These are phyloP conservation scores for Trichonephila clavata DNA, from an alignment of 1,140 invertebrate species.

Conservation along the genomic window DNA sequence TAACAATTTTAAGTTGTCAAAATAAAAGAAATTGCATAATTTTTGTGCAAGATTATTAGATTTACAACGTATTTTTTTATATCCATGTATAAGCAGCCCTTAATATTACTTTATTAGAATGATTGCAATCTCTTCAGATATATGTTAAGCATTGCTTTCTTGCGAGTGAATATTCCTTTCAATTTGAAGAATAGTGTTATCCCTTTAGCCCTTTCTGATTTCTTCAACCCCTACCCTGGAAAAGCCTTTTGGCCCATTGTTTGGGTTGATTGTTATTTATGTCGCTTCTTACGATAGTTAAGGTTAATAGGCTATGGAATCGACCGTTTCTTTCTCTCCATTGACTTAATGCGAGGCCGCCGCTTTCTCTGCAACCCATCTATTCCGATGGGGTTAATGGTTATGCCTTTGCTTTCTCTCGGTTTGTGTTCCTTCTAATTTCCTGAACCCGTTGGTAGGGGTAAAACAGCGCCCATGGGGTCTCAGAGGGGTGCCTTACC, in stretches of 20 bases:
- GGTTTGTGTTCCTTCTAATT: neutral
- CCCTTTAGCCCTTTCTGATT: neutral
- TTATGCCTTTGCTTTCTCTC: neutral
- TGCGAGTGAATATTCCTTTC: too few relatives aligned
- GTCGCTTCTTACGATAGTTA: constrained; percentile 38
- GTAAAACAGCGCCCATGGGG: neutral
- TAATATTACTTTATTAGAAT: too few relatives aligned
- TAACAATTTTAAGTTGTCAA: too few relatives aligned
- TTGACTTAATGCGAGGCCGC: neutral
- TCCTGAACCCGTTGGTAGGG: neutral
- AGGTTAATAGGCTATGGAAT: constrained; percentile 43
- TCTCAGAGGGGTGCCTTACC: neutral
- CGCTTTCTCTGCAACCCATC: neutral
- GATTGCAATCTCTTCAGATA: too few relatives aligned
- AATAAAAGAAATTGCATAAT: too few relatives aligned
- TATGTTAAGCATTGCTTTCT: too few relatives aligned
- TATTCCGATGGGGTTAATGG: neutral
- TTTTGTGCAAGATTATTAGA: too few relatives aligned
- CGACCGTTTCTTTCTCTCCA: neutral
- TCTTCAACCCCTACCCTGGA: neutral
- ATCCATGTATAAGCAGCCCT: too few relatives aligned
- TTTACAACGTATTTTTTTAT: too few relatives aligned
- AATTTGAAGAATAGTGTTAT: neutral
- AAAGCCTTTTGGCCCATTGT: constrained; percentile 19
- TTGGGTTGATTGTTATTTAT: constrained; percentile 47